These are phyloP conservation scores for Hypena proboscidalis DNA, from an alignment of 2,888 invertebrate species.

Conservation along the genomic window DNA sequence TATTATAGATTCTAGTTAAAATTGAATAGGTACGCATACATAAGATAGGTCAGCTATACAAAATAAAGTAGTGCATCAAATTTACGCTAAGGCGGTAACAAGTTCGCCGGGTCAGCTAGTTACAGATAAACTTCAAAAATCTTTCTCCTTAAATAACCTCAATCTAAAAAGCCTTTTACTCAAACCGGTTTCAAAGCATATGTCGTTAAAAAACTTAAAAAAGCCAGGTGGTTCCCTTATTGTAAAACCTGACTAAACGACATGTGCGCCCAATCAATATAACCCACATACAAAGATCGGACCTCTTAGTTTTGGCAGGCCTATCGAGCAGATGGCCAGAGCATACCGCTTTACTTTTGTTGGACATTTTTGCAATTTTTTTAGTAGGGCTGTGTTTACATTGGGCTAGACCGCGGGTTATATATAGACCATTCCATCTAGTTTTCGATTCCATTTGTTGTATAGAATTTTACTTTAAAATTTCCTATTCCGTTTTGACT, in stretches of 20 bases:
- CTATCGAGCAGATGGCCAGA: constrained; percentile 41
- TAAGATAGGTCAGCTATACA: too few relatives aligned
- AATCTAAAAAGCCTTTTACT: constrained; percentile 5
- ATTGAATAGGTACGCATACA: too few relatives aligned
- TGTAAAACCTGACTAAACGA: constrained; percentile 65
- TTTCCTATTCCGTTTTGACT: too few relatives aligned
- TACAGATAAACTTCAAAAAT: too few relatives aligned
- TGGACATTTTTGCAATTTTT: constrained; percentile 26
- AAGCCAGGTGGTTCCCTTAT: constrained; percentile 56
- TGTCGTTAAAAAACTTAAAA: constrained; percentile 38
- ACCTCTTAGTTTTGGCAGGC: constrained; percentile 33
- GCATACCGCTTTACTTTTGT: constrained; percentile 25
- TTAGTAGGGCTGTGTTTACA: constrained; percentile 7
- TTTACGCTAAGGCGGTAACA: too few relatives aligned
- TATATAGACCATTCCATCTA: too few relatives aligned
- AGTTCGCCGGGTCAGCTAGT: too few relatives aligned
- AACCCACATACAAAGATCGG: constrained; percentile 31
- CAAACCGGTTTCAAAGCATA: constrained; percentile 32
- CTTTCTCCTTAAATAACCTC: background rate
- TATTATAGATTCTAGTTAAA: too few relatives aligned
- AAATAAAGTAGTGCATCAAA: too few relatives aligned
- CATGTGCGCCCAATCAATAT: constrained; percentile 64
- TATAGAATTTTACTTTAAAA: too few relatives aligned
- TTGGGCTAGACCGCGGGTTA: too few relatives aligned
- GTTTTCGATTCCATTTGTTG: too few relatives aligned